phyloP scores from a whole-genome alignment of 2,888 invertebrate genomes.

The Brenthis ino region DNA sequence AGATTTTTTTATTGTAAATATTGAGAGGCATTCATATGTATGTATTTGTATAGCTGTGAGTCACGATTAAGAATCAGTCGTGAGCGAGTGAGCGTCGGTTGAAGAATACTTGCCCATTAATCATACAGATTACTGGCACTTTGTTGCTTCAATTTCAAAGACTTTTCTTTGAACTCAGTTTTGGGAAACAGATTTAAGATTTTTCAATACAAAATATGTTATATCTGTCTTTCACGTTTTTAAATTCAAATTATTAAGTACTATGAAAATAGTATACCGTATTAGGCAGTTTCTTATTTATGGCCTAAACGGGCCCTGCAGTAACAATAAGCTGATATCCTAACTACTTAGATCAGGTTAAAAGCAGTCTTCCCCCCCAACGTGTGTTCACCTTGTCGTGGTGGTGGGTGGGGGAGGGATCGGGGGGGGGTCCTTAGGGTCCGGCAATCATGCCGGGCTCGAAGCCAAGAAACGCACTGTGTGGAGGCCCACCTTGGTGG shows the following conservation, averaged over 20 bases:
- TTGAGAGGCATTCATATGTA: constrained; percentile 44
- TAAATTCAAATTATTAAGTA: neutral
- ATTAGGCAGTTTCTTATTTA: too few species aligned
- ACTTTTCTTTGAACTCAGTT: constrained; percentile 13
- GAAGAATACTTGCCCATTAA: constrained; percentile 66
- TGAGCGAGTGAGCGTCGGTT: constrained; percentile 60
- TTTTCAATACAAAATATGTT: neutral
- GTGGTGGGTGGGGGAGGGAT: too few species aligned
- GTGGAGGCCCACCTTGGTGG: too few species aligned
- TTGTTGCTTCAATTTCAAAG: constrained; percentile 65
- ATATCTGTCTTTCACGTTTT: neutral
- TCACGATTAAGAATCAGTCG: constrained; percentile 54
- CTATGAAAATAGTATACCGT: too few species aligned
- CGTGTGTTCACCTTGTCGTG: too few species aligned
- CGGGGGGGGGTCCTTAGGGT: too few species aligned
- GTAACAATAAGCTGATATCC: too few species aligned
- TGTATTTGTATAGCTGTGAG: constrained; percentile 47
- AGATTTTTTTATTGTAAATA: constrained; percentile 42
- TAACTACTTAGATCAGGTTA: too few species aligned
- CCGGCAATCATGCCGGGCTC: too few species aligned
- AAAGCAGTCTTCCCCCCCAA: too few species aligned
- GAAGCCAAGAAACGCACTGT: too few species aligned
- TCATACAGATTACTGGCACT: constrained; percentile 64
- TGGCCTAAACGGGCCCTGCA: too few species aligned
- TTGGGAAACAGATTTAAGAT: neutral